These are phyloP conservation scores for Phrynosoma platyrhinos DNA, from an alignment of 2,113 vertebrate genomes.

Conservation along the genomic window DNA sequence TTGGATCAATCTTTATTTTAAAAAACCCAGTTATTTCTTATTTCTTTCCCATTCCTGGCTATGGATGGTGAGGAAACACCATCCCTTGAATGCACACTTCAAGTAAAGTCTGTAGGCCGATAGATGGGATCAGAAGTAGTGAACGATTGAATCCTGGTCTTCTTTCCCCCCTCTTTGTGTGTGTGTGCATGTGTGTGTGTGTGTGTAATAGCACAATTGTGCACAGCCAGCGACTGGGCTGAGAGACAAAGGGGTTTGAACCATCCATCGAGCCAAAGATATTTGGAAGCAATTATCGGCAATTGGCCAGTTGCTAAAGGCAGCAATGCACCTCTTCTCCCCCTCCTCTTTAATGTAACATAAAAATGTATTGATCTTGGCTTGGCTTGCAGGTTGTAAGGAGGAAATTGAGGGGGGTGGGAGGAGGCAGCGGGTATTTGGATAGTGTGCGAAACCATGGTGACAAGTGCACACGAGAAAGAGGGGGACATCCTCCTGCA, in stretches of 20 bases:
- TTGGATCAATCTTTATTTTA: too few species aligned
- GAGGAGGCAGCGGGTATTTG: not conserved
- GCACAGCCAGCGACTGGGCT: accelerated
- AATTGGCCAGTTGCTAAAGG: constrained; percentile 21
- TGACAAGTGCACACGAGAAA: not conserved
- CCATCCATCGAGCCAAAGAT: not conserved
- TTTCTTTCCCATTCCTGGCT: too few species aligned
- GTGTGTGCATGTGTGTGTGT: too few species aligned
- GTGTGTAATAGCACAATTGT: not conserved
- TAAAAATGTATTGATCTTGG: not conserved
- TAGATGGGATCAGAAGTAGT: too few species aligned
- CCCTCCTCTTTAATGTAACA: not conserved
- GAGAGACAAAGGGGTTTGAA: not conserved
- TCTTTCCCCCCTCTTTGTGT: too few species aligned
- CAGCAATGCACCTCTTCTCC: accelerated
- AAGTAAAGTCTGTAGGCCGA: too few species aligned
- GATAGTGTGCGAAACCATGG: not conserved
- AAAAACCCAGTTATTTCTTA: too few species aligned
- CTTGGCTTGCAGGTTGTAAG: accelerated
- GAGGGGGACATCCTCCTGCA: not conserved
- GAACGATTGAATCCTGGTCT: too few species aligned
- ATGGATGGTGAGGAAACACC: too few species aligned
- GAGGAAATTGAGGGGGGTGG: accelerated
- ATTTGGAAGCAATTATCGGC: constrained; percentile 7
- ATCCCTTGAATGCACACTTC: too few species aligned